Base-by-base conservation (phyloP, 2,113 vertebrate genomes). In the Paralichthys olivaceus region DNA sequence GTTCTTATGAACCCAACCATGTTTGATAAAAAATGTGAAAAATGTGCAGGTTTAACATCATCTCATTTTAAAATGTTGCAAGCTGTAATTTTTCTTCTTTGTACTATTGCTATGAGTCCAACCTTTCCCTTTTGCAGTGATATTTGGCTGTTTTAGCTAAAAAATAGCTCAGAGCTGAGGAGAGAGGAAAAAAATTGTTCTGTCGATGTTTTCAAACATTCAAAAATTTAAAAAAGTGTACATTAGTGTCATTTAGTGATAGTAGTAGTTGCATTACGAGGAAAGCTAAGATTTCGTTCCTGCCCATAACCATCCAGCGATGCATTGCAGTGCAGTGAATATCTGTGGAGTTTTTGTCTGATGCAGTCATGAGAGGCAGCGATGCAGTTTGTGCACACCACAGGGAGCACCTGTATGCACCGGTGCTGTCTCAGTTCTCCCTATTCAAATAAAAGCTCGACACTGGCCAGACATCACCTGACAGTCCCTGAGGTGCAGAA, bases 311-410 rank as follows among this genome's bases (percentile, higher is more conserved):
- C 72, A 80, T 81, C 55, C 77, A 84, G 65, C 78, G 64, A 87
- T 78, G 73, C 87, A 84, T 83, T 83, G 90, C 92, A 92, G 92
- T 87, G 77, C 85, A 90, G 90, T 93, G 93, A 89, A 87, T 93
- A 93, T 94, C 90, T 90, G 89, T 91, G 87, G 81, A 80, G 77
- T 86, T 84, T 79, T 80, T 79, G 83, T 89, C 70, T 79, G 85
- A 87, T 81, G 81, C 80, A 79, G 80, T 75, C 68, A 68, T 66
- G 70, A 75, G 68, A 84, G 79, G 83, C 84, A 76, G 77, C 65
- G 22, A 79, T 80, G 66, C 86, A 74, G 77, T 80, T 80, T 89
- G 83, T 75, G 77, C 76, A 84, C 69, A 78, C 76, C 69, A 75
- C 79, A 75, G 78, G 80, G 84, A 88, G 83, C 28, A 32, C 23